These are phyloP conservation scores for Catostylus mosaicus DNA, from an alignment of 30 jellyfish, hydroid and myxozoan species.

Conservation along the genomic window DNA sequence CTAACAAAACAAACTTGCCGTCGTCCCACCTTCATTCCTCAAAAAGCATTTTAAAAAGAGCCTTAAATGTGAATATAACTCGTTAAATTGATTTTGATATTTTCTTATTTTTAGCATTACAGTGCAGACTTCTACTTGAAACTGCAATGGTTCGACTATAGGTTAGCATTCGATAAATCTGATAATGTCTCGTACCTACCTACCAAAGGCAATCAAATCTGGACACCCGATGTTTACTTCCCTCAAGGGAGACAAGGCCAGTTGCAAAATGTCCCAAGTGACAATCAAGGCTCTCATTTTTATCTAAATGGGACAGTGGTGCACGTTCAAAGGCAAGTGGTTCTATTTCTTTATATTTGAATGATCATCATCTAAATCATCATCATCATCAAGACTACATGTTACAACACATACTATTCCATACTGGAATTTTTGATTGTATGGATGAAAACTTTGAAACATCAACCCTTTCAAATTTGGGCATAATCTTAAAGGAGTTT, in stretches of 20 bases:
- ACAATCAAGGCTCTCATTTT: constrained; percentile 46
- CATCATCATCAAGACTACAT: too few relatives aligned
- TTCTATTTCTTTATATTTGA: not conserved
- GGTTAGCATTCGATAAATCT: constrained; percentile 53
- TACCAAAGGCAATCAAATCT: constrained; percentile 28
- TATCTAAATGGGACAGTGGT: constrained; percentile 70
- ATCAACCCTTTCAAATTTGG: too few relatives aligned
- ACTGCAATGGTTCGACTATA: constrained; percentile 65
- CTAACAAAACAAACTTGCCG: too few relatives aligned
- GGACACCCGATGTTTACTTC: constrained; percentile 67
- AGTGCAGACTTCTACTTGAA: constrained; percentile 66
- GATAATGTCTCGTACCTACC: constrained; percentile 41
- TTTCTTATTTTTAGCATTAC: constrained; percentile 63
- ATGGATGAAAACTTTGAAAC: too few relatives aligned
- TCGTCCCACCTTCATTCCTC: too few relatives aligned
- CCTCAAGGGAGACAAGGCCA: constrained; percentile 66
- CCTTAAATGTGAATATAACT: too few relatives aligned
- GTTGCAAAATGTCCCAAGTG: constrained; percentile 55
- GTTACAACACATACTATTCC: too few relatives aligned
- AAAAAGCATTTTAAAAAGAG: too few relatives aligned
- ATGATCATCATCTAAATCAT: too few relatives aligned
- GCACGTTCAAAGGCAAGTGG: constrained; percentile 56
- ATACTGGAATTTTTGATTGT: too few relatives aligned
- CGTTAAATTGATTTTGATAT: too few relatives aligned
- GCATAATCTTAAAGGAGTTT: too few relatives aligned